Conservation (phyloP, 2,888 invertebrate genomes). For the Sarcophaga carnaria region DNA sequence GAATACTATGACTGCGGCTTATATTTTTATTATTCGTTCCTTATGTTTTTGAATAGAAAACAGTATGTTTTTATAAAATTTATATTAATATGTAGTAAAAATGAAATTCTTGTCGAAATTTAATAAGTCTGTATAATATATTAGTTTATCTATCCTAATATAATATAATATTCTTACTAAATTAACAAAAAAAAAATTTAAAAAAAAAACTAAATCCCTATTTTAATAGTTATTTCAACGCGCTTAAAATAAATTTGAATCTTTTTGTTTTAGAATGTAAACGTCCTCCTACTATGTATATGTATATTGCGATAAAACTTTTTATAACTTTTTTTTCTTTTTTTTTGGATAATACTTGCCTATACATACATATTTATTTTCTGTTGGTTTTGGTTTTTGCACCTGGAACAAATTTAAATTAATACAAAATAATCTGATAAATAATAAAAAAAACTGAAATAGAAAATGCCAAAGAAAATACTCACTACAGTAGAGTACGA, state of each 20-base stretch:
- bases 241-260: background rate
- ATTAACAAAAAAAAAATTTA: background rate
- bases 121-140: background rate
- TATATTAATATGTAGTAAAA: background rate
- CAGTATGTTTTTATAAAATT: conserved; percentile 34
- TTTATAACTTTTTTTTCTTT: conserved; percentile 13
- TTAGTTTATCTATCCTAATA: background rate
- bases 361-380: background rate
- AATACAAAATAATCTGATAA: conserved; percentile 66
- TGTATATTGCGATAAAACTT: conserved; percentile 18
- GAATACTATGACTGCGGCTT: too few relatives aligned
- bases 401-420: conserved; percentile 69
- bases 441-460: conserved; percentile 21
- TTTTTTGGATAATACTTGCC: conserved; percentile 25
- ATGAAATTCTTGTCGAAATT: background rate
- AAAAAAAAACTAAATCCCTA: background rate
- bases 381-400: conserved; percentile 65
- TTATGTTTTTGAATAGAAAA: conserved; percentile 34
- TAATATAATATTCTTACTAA: background rate
- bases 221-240: background rate
- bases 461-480: conserved; percentile 19
- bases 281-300: background rate
- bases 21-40: too few relatives aligned
- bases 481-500: background rate
- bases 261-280: background rate